A percentile compares a stretch with the other conserved stretches of the same genome.
These are phyloP conservation scores for Chrysemys picta DNA, from an alignment of 2,113 vertebrate genomes.

Conservation along the genomic window DNA sequence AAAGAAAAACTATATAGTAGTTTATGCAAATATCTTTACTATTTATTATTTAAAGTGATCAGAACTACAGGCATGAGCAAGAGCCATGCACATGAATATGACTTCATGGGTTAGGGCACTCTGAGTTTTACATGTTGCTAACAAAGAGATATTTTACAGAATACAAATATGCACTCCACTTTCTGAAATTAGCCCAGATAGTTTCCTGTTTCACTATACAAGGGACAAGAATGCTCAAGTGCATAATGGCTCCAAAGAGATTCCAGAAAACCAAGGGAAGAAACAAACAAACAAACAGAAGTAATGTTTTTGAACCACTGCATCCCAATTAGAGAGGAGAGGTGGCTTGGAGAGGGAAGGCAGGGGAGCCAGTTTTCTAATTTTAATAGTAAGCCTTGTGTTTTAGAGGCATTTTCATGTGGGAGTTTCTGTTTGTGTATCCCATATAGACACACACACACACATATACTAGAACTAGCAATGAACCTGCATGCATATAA, in stretches of 20 bases:
- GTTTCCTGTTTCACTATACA: neutral
- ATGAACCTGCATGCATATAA: too few species aligned
- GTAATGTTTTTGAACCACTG: neutral
- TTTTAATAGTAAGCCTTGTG: conserved; percentile 11
- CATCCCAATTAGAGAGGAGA: neutral
- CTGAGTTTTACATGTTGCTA: neutral
- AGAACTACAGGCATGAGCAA: neutral
- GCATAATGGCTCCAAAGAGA: neutral
- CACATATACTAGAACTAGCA: too few species aligned
- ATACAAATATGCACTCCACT: neutral
- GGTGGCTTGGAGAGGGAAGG: neutral
- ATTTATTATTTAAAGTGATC: neutral
- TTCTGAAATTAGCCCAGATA: neutral
- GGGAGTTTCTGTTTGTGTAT: conserved; percentile 70
- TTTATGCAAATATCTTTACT: conserved; percentile 11
- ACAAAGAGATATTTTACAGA: neutral
- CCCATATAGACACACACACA: neutral
- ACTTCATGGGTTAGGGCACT: neutral
- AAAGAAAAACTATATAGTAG: conserved; percentile 9
- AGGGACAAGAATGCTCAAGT: neutral
- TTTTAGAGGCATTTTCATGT: neutral
- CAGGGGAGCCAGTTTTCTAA: neutral
- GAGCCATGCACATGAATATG: neutral
- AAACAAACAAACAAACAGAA: neutral
- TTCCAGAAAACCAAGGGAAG: neutral